These are phyloP conservation scores for Oophaga sylvatica DNA, from an alignment of 2,797 vertebrate species.

Conservation along the genomic window DNA sequence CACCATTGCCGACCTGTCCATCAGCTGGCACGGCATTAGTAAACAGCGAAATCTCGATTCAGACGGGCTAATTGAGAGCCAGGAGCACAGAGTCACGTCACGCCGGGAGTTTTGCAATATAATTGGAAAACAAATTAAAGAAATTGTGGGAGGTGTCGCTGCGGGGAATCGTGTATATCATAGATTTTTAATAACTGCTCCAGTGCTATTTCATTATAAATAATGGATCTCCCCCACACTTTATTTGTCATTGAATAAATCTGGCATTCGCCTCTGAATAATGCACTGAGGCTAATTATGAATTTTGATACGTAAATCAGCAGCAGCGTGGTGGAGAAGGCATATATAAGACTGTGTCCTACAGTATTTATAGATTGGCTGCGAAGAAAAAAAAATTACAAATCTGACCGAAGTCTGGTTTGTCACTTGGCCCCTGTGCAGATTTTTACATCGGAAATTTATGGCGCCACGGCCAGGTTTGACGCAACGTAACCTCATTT, in stretches of 20 bases:
- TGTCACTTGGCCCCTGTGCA: constrained; percentile 1
- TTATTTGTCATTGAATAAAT: constrained; percentile 58
- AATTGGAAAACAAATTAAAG: constrained; percentile 62
- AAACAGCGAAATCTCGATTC: constrained; percentile 31
- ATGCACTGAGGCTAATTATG: constrained; percentile 48
- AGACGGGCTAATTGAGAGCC: constrained; percentile 51
- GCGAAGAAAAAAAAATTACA: not conserved
- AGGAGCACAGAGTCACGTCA: constrained; percentile 46
- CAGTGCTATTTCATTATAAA: constrained; percentile 54
- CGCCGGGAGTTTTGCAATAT: constrained; percentile 49
- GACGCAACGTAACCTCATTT: constrained; percentile 18
- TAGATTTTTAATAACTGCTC: constrained; percentile 59
- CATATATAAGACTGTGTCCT: constrained; percentile 10
- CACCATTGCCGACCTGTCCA: constrained; percentile 22
- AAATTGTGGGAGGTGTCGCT: constrained; percentile 57
- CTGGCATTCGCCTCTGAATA: constrained; percentile 40
- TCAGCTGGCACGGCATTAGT: constrained; percentile 38
- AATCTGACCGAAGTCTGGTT: not conserved
- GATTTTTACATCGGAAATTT: constrained; percentile 25
- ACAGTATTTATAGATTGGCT: constrained; percentile 41
- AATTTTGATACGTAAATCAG: constrained; percentile 57
- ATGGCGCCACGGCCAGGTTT: constrained; percentile 26
- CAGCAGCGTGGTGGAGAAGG: not conserved
- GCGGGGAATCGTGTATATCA: constrained; percentile 52
- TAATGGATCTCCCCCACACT: constrained; percentile 46